phyloP scores from a whole-genome alignment of 2,113 vertebrate species.

The Menidia beryllina region DNA sequence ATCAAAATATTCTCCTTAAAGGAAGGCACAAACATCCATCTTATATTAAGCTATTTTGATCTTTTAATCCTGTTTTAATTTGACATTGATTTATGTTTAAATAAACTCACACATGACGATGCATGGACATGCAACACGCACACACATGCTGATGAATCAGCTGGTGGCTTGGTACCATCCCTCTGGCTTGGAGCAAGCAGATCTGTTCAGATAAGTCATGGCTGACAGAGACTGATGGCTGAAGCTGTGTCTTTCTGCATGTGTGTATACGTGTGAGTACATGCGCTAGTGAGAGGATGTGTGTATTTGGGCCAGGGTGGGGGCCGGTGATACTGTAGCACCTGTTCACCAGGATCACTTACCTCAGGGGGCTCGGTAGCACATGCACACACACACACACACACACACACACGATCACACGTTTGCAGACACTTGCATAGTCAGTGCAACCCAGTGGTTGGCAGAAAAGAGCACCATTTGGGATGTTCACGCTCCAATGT shows the following conservation, averaged over 20 bases:
- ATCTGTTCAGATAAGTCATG: slow-evolving; percentile 56
- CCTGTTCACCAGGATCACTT: slow-evolving; percentile 78
- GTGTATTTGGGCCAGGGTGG: slow-evolving; percentile 20
- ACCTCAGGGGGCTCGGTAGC: slow-evolving; percentile 63
- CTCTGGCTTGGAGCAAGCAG: slow-evolving; percentile 36
- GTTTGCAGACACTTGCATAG: slow-evolving; percentile 18
- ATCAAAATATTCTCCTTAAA: neutral
- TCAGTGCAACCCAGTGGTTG: slow-evolving; percentile 54
- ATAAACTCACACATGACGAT: slow-evolving; percentile 30
- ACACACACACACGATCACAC: slow-evolving; percentile 25
- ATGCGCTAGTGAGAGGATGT: slow-evolving; percentile 21
- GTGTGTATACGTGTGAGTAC: slow-evolving; percentile 20
- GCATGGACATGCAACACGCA: slow-evolving; percentile 6
- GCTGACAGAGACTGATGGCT: slow-evolving; percentile 33
- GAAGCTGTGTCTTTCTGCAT: slow-evolving; percentile 19
- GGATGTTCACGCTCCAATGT: slow-evolving; percentile 75
- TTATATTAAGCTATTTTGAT: neutral
- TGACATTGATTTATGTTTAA: slow-evolving; percentile 14
- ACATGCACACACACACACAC: no score
- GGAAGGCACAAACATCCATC: neutral
- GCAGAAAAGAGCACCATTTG: slow-evolving; percentile 74
- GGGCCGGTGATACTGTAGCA: slow-evolving; percentile 74
- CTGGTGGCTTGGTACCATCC: slow-evolving; percentile 55
- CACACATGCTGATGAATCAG: slow-evolving; percentile 31
- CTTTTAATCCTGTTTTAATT: neutral